Evolutionary conservation across 2,888 invertebrate species (phyloP).

Genomic region (Dryomyza anilis): DNA sequence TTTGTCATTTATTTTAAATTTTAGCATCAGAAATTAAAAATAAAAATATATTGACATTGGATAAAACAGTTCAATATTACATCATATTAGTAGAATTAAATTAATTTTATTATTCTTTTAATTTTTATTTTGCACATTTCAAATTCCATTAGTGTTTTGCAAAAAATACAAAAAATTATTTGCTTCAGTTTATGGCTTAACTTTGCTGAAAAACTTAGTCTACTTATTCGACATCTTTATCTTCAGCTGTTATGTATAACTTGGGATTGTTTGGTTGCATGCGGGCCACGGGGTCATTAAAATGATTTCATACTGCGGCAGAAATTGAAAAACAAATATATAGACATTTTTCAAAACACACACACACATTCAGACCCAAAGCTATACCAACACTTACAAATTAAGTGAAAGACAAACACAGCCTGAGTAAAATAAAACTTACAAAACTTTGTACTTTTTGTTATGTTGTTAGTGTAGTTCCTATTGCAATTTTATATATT

Average conservation of each 20-base stretch:
- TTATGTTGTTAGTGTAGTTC: conserved; percentile 13
- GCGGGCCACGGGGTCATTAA: conserved; percentile 38
- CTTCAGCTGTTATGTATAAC: background rate
- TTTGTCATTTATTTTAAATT: too few species aligned
- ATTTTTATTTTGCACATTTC: too few species aligned
- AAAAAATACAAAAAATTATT: too few species aligned
- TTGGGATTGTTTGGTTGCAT: conserved; percentile 22
- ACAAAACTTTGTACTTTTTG: conserved; percentile 26
- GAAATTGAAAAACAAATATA: conserved; percentile 29
- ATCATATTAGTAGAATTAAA: too few species aligned
- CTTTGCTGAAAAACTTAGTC: too few species aligned
- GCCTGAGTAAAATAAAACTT: conserved; percentile 23
- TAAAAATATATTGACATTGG: too few species aligned
- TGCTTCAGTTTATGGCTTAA: too few species aligned
- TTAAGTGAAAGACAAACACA: background rate
- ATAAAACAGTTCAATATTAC: too few species aligned
- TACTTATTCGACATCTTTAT: too few species aligned
- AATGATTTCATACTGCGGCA: conserved; percentile 42
- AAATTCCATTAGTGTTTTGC: too few species aligned
- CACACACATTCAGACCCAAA: conserved; percentile 9
- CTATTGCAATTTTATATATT: conserved; percentile 8
- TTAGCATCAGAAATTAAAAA: too few species aligned
- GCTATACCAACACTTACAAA: background rate
- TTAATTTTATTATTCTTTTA: too few species aligned
- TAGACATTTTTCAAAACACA: conserved; percentile 20